Percentiles rank a stretch among this genome's conserved stretches.
phyloP scores from a whole-genome alignment of 64 coral and sea anemone genomes.

The Trachythela sp. region DNA sequence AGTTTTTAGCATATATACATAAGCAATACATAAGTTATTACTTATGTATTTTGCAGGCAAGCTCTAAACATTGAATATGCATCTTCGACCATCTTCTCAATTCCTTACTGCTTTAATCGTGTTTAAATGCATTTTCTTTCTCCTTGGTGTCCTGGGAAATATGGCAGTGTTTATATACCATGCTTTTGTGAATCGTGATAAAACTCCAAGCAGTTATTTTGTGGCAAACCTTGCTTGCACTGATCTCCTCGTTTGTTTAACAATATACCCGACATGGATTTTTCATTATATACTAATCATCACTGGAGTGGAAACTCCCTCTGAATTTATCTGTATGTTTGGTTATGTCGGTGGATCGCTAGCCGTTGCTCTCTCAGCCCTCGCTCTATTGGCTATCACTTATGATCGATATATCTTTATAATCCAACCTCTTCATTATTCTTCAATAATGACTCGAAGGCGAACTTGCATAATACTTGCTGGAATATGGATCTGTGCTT shows the following conservation, averaged over 20 bases:
- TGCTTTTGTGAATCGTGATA: background rate
- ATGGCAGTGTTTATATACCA: background rate
- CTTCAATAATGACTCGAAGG: background rate
- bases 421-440: background rate
- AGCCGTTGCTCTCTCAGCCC: background rate
- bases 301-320: background rate
- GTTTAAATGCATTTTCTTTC: background rate
- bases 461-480: background rate
- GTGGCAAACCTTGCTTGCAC: background rate
- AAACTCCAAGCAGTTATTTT: background rate
- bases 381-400: background rate
- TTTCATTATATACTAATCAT: background rate
- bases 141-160: background rate
- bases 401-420: background rate
- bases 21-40: background rate
- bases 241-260: background rate
- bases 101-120: background rate
- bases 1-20: background rate
- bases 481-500: background rate
- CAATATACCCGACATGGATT: background rate
- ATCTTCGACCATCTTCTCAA: too few species aligned
- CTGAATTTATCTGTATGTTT: background rate
- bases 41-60: background rate
- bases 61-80: too few species aligned
- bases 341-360: background rate